Evolutionary conservation across 2,888 invertebrate species (phyloP), one percentile per base, ranked within the genome.

Genomic region (Branchipolynoe longqiensis): DNA sequence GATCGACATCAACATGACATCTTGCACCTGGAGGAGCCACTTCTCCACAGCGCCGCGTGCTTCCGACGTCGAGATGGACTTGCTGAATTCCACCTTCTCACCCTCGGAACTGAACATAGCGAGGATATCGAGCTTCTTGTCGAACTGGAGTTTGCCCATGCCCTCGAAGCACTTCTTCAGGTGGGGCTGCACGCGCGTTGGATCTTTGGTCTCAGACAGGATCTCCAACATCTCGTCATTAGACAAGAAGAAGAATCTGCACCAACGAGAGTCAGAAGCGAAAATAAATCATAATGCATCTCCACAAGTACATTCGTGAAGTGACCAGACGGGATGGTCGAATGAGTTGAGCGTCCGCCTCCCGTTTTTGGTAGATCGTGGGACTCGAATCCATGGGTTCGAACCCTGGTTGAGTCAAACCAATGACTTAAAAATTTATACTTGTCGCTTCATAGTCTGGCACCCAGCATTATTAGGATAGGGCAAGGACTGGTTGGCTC

Each of bases 101-200:
- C 96, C 92, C 87, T 94, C 94, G 87, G 97, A 96, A 0, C 98
- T 98, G 90, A 95, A 96, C 97, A 99, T 98, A 87, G 96, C 96
- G 0, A 96, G 96, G 0, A 98, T 97, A 86, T 98, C 97, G 92
- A 98, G 94, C n/a, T 97, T 96, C 82, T 96, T 96, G 31, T 97
- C 97, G 93, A 98, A 98, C 25, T 95, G 95, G 54, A 99, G 94
- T 87, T 95, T 96, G 22, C 97, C 96, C 87, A 99, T 98, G 6
- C 89, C 98, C 94, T 94, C 94, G 89, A 94, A 94, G 88, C 93
- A 94, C 87, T 94, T 94, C 89, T 94, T 94, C 87, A 94, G 89
- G 89, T 94, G 94, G 36, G 94, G 94, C 90, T 94, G 94, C 12
- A 94, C 94, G 84, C 94, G 90, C 6, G 90, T 89, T 3, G 94